Percentiles rank a stretch among this genome's conserved stretches.
Conservation (phyloP, 2,113 vertebrate genomes). For the Prolemur simus region DNA sequence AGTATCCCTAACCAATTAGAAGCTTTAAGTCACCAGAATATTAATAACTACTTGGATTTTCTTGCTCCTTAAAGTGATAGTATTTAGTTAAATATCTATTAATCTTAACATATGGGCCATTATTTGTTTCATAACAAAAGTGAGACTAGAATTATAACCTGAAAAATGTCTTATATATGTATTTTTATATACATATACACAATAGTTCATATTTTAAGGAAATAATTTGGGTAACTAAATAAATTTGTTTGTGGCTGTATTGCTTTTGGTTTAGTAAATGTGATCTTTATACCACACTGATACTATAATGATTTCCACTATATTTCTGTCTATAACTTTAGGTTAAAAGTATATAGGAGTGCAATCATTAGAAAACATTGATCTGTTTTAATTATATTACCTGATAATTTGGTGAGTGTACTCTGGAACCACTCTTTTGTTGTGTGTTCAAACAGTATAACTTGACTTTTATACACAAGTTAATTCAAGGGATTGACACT, state of each 20-base stretch:
- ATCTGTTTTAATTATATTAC: not conserved
- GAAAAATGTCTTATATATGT: not conserved
- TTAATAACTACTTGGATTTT: constrained; percentile 13
- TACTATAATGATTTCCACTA: not conserved
- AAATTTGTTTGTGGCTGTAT: not conserved
- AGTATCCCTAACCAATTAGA: not conserved
- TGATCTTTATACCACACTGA: not conserved
- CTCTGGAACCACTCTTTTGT: not conserved
- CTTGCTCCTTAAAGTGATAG: constrained; percentile 14
- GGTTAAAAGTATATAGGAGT: not conserved
- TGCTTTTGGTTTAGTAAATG: not conserved
- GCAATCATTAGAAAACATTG: not conserved
- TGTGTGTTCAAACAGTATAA: not conserved
- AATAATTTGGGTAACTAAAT: not conserved
- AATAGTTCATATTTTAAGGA: constrained; percentile 12
- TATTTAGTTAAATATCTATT: constrained; percentile 20
- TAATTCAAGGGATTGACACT: not conserved
- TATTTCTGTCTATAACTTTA: not conserved
- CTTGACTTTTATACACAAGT: not conserved
- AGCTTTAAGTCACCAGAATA: constrained; percentile 13
- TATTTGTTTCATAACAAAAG: not conserved
- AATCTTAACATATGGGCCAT: not conserved
- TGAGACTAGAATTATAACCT: not conserved
- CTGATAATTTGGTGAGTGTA: not conserved
- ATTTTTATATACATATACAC: not conserved